Base-by-base conservation (phyloP, 2,797 vertebrate genomes). In the Oceanodroma leucorhoa region DNA sequence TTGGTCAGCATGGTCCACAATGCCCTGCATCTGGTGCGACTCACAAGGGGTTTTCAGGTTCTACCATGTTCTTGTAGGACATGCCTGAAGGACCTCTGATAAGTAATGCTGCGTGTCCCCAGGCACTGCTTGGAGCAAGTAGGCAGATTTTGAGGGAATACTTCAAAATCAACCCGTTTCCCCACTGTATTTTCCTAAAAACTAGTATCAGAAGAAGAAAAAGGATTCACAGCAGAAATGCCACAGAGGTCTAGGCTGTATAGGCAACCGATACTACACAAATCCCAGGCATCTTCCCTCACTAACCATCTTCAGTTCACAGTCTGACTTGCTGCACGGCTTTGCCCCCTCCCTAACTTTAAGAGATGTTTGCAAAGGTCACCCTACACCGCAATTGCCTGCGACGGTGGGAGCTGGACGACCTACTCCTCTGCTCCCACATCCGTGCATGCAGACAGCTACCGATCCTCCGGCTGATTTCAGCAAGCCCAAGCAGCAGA, bases 371-470 rank as follows among this genome's bases (percentile, higher is more conserved):
- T 89, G 51, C 26, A 76, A 75, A 86, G 22, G 69, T 70, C 67
- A 58, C 16, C 48, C 43, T n/a, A 38, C 18, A 27, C 21, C 2
- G 3, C 69, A 50, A 2, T 3, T 1, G 10, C 34, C 83, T 27
- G 13, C 0, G 0, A 46, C 0, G 24, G 83, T 23, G 30, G 40
- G 62, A 93, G 72, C 53, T 48, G 48, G 32, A 30, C 0, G 2
- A 41, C 4, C 48, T 66, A 12, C 55, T 27, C 54, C 10, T 41
- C 46, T 88, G 92, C 70, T 66, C 86, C 70, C 85, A 38, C 0
- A 0, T 46, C 77, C 1, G 12, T 34, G 65, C 88, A 53, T 0
- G 36, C 54, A 83, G 77, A 91, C 64, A 66, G 5, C 18, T 32
- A 9, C 66, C 0, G 2, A 61, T 40, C 50, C 46, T 26, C 24